Base-by-base conservation (phyloP, 2,113 vertebrate genomes). In the Montifringilla adamsi region DNA sequence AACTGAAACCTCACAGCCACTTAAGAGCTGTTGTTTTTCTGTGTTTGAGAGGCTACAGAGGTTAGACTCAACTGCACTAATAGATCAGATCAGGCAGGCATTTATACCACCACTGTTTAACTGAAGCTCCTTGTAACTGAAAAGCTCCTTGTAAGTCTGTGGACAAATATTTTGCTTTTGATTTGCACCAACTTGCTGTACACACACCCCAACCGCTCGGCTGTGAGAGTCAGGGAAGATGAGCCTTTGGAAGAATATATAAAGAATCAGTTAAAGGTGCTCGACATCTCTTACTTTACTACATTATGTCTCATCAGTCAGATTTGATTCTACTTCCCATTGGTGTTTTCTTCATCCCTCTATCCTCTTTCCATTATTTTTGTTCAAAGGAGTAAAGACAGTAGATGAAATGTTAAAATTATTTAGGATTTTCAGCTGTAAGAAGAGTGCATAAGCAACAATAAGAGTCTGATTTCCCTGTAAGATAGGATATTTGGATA, bases 1-100 rank as follows among this genome's bases (percentile, higher is more conserved):
- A 97, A 97, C 89, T 95, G 95, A 97, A 97, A 97, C 88, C 96
- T 95, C 91, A 90, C 70, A 94, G 90, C 85, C 96, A 95, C 86
- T 97, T 92, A 89, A 82, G 76, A 96, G 81, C 64, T 88, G 81
- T 90, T 95, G 95, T 80, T 96, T 92, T 94, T 73, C 63, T 67
- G 92, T 46, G 35, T 78, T 94, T 94, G 78, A 94, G 93, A 94
- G 76, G 78, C 75, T 82, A 44, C 35, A 31, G 66, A 92, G 92
- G 94, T 94, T 94, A 83, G 74, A 89, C 81, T 89, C 52, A 86
- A 96, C 84, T 73, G 78, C 80, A 82, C 69, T 92, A 82, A 84
- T 43, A 92, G 66, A 95, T 58, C 72, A 95, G 70, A 73, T 68
- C 90, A 86, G 79, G 47, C 64, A 82, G 81, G 89, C 77, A 85